phyloP scores from a whole-genome alignment of 2,888 invertebrate genomes.

The Pseudoips prasinana region DNA sequence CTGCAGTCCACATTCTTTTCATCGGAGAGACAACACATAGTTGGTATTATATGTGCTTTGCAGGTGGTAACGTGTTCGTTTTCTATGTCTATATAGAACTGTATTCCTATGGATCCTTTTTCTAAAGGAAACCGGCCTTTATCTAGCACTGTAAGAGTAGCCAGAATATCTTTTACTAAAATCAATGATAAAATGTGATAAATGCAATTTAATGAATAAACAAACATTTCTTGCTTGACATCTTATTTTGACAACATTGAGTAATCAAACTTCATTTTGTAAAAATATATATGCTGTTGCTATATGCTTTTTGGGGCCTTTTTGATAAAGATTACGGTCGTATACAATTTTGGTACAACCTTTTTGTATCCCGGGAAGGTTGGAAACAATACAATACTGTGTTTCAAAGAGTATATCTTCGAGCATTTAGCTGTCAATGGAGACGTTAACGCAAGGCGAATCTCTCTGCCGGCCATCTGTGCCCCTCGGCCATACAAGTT shows the following conservation, averaged over 20 bases:
- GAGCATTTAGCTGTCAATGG: too few species aligned
- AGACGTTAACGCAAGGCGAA: too few species aligned
- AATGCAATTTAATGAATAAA: constrained; percentile 17
- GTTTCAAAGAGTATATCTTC: too few species aligned
- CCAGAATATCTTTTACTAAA: constrained; percentile 19
- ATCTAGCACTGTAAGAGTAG: constrained; percentile 46
- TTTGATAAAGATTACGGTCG: too few species aligned
- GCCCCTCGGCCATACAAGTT: too few species aligned
- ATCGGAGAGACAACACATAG: constrained; percentile 52
- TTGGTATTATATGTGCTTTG: constrained; percentile 35
- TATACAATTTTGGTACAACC: too few species aligned
- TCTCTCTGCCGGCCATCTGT: too few species aligned
- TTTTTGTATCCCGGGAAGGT: too few species aligned
- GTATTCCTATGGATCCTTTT: constrained; percentile 52
- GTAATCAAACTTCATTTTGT: too few species aligned
- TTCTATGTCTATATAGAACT: constrained; percentile 57
- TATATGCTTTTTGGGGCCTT: too few species aligned
- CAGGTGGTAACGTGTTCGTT: constrained; percentile 46
- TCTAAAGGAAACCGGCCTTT: constrained; percentile 57
- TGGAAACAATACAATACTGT: too few species aligned
- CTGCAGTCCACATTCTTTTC: constrained; percentile 42
- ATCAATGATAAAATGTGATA: constrained; percentile 28
- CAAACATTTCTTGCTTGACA: constrained; percentile 30
- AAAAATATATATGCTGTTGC: too few species aligned
- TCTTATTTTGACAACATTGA: constrained; percentile 28